phyloP scores from a whole-genome alignment of 2,888 invertebrate genomes.

The Argyresthia albistria region DNA sequence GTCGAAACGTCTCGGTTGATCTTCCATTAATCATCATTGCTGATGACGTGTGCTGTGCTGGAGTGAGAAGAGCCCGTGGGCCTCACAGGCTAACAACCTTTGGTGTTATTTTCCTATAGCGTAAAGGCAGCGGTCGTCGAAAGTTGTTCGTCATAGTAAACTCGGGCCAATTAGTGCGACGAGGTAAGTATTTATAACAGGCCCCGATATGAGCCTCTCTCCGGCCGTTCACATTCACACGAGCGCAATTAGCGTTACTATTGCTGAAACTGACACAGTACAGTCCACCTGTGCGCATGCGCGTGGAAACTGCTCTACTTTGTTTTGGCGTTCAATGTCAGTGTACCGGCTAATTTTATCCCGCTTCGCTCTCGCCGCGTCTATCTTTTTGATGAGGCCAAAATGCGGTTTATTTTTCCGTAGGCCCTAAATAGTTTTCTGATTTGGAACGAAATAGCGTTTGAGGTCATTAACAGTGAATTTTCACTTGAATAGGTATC shows the following conservation, averaged over 20 bases:
- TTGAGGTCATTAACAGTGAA: too few species aligned
- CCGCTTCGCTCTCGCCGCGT: conserved; percentile 52
- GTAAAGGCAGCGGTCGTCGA: conserved; percentile 43
- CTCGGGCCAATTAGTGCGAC: conserved; percentile 38
- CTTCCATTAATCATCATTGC: neutral
- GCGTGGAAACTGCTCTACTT: conserved; percentile 57
- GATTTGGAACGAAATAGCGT: too few species aligned
- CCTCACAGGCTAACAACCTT: conserved; percentile 36
- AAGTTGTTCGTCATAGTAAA: conserved; percentile 35
- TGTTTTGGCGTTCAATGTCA: conserved; percentile 71
- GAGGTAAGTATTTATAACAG: conserved; percentile 23
- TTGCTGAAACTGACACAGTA: conserved; percentile 1
- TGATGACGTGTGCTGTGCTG: neutral
- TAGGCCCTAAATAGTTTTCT: too few species aligned
- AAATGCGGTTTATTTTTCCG: conserved; percentile 54
- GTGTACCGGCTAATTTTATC: conserved; percentile 70
- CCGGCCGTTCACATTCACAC: conserved; percentile 18
- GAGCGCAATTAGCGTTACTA: conserved; percentile 12
- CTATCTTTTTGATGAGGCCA: conserved; percentile 58
- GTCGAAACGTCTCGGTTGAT: neutral
- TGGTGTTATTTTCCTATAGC: conserved; percentile 22
- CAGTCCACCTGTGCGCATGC: conserved; percentile 49
- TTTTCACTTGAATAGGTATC: too few species aligned
- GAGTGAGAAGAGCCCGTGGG: conserved; percentile 9
- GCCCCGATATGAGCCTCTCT: conserved; percentile 36